Conservation (phyloP, 2,113 vertebrate genomes). For the Accipiter virgatus region DNA sequence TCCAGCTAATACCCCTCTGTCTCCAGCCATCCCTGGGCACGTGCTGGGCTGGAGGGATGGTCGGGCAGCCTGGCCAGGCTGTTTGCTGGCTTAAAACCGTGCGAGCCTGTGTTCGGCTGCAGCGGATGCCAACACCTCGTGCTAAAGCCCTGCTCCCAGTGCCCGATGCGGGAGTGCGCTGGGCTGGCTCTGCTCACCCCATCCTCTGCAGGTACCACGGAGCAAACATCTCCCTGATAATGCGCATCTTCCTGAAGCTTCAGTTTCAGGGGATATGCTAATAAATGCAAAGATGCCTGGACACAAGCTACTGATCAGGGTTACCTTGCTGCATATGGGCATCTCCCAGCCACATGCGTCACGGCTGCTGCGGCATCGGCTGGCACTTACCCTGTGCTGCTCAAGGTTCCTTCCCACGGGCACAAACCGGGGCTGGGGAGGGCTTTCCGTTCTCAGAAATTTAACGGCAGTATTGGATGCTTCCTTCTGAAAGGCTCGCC, state of each 20-base stretch:
- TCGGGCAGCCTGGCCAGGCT: neutral
- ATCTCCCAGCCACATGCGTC: accelerated
- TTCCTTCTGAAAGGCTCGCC: neutral
- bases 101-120: accelerated
- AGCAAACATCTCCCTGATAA: neutral
- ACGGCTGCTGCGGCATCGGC: accelerated
- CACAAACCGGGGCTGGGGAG: neutral
- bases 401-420: neutral
- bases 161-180: accelerated
- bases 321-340: neutral
- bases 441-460: neutral
- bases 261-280: neutral
- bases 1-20: neutral
- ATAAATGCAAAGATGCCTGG: neutral
- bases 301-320: neutral
- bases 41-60: neutral
- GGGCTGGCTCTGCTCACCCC: neutral
- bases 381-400: neutral
- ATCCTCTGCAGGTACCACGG: accelerated
- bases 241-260: accelerated
- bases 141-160: neutral
- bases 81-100: neutral
- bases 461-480: neutral
- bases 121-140: accelerated
- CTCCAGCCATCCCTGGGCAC: neutral